These are phyloP conservation scores for Calosoma granatense DNA, from an alignment of 1,140 invertebrate species.

Conservation along the genomic window DNA sequence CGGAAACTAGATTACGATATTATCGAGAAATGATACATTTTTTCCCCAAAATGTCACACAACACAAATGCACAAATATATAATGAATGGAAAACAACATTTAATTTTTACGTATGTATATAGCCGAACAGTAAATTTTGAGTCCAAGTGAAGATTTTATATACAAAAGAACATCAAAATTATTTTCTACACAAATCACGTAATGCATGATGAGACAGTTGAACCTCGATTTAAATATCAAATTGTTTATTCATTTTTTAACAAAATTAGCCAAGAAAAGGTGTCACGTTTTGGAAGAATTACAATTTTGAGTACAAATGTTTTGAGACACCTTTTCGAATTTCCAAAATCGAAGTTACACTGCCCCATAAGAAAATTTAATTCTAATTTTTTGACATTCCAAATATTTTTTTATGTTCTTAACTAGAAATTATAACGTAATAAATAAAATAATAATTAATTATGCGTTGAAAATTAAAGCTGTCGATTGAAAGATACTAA, in stretches of 20 bases:
- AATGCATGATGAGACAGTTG: slow-evolving; percentile 2
- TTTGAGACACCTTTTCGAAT: background rate
- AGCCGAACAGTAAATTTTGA: slow-evolving; percentile 5
- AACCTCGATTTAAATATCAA: background rate
- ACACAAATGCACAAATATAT: background rate
- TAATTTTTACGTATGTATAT: background rate
- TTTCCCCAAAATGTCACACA: background rate
- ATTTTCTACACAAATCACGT: slow-evolving; percentile 3
- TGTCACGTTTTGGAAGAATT: slow-evolving; percentile 4
- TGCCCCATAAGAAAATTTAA: slow-evolving; percentile 4
- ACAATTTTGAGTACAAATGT: background rate
- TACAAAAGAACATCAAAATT: slow-evolving; percentile 6
- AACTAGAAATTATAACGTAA: slow-evolving; percentile 1
- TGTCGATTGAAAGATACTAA: slow-evolving; percentile 1
- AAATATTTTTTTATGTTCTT: background rate
- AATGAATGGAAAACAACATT: background rate
- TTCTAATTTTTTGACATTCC: slow-evolving; percentile 6
- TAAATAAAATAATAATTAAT: background rate
- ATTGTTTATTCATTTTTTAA: background rate
- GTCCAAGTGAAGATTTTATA: background rate
- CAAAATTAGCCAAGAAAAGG: too few relatives aligned
- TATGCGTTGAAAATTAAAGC: background rate
- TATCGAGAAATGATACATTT: background rate
- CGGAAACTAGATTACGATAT: too few relatives aligned
- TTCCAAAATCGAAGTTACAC: background rate